Conservation (phyloP, 2,888 invertebrate genomes). For the Didymodactylos carnosus region DNA sequence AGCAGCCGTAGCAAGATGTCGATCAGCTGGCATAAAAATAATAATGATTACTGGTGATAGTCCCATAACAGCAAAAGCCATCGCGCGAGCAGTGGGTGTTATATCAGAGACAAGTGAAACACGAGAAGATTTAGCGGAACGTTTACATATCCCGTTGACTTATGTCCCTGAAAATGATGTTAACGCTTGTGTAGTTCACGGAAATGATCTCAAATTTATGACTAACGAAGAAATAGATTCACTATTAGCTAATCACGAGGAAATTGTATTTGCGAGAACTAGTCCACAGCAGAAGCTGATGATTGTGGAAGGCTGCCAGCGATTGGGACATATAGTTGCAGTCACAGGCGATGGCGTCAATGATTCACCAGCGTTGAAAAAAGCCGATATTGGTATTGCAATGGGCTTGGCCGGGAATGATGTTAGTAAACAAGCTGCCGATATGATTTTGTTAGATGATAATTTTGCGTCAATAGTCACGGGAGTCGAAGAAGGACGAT, state of each 20-base stretch:
- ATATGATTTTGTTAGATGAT: constrained; percentile 95
- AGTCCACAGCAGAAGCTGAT: constrained; percentile 70
- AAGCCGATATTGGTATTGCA: constrained; percentile 48
- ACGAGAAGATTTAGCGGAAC: background rate
- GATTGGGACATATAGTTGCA: constrained; percentile 72
- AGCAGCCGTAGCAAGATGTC: constrained; percentile 49
- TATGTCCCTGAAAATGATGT: constrained; percentile 21
- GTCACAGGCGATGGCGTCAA: constrained; percentile 78
- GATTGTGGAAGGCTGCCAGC: constrained; percentile 58
- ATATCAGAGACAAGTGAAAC: constrained; percentile 8
- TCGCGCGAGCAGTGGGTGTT: constrained; percentile 15
- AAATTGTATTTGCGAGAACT: constrained; percentile 85
- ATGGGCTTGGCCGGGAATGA: constrained; percentile 20
- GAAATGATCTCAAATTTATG: constrained; percentile 56
- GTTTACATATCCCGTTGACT: background rate
- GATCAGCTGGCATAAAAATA: constrained; percentile 43
- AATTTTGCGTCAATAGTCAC: constrained; percentile 43
- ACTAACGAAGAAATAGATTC: constrained; percentile 66
- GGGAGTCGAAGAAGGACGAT: constrained; percentile 19
- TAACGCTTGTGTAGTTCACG: constrained; percentile 34
- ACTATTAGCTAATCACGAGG: constrained; percentile 69
- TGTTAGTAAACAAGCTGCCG: constrained; percentile 50
- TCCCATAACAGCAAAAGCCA: constrained; percentile 17
- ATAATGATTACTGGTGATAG: constrained; percentile 14
- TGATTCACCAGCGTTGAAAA: constrained; percentile 73